These are phyloP conservation scores for Thymelicus acteon DNA, from an alignment of 2,888 invertebrate species.

Conservation along the genomic window DNA sequence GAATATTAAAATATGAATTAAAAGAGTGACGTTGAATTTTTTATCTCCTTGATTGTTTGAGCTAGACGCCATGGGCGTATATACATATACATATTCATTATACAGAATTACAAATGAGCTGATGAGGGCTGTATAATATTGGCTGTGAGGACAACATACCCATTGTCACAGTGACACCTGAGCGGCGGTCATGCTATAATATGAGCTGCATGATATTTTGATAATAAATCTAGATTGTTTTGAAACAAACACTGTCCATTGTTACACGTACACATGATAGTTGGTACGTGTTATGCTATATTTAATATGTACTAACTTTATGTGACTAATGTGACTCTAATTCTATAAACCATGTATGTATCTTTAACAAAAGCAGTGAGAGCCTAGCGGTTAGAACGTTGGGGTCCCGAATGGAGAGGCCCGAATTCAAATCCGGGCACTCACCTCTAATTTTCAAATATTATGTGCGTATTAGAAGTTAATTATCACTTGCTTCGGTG, in stretches of 20 bases:
- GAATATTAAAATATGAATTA: too few relatives aligned
- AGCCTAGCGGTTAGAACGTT: too few relatives aligned
- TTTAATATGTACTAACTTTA: too few relatives aligned
- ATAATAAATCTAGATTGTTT: slow-evolving; percentile 2
- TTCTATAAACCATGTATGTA: too few relatives aligned
- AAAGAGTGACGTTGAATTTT: too few relatives aligned
- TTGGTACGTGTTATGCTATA: background rate
- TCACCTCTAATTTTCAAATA: too few relatives aligned
- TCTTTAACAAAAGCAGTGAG: too few relatives aligned
- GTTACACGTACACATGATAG: background rate
- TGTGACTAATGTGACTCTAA: too few relatives aligned
- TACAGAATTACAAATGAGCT: background rate
- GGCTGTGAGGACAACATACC: background rate
- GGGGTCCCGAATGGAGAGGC: too few relatives aligned
- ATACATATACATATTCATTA: background rate
- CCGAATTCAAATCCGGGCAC: too few relatives aligned
- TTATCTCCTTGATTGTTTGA: background rate
- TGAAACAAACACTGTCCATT: background rate
- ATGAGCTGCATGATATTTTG: background rate
- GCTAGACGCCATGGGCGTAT: background rate
- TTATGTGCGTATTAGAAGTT: too few relatives aligned
- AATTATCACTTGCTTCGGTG: too few relatives aligned
- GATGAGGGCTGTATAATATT: background rate
- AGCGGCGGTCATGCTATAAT: background rate
- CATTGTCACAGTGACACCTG: background rate